A percentile compares a stretch with the other conserved stretches of the same genome.
These are phyloP conservation scores for Brachymystax lenok DNA, from an alignment of 2,797 vertebrate species.

Conservation along the genomic window DNA sequence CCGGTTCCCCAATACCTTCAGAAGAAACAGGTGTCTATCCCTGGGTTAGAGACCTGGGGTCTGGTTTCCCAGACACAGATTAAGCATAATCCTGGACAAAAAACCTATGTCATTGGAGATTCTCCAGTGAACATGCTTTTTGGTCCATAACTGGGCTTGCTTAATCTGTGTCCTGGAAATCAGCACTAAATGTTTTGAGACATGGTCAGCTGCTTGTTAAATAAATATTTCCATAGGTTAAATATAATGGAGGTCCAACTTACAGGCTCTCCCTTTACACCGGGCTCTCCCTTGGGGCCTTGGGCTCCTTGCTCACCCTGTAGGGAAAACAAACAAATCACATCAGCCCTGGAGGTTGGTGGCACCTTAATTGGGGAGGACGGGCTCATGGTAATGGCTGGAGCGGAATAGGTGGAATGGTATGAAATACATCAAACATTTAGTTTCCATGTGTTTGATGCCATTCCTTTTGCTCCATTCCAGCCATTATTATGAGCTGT, in stretches of 20 bases:
- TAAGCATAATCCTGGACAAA: background rate
- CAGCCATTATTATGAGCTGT: too few species aligned
- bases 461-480: too few species aligned
- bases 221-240: background rate
- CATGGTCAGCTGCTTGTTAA: background rate
- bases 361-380: too few species aligned
- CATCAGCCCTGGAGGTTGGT: background rate
- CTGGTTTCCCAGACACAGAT: background rate
- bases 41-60: background rate
- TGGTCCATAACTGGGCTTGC: background rate
- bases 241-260: slow-evolving; percentile 62
- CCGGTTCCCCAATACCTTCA: background rate
- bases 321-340: slow-evolving; percentile 26
- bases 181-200: background rate
- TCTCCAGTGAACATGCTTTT: background rate
- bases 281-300: slow-evolving; percentile 91
- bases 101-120: background rate
- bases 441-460: too few species aligned
- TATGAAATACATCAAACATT: too few species aligned
- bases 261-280: slow-evolving; percentile 92
- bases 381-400: too few species aligned
- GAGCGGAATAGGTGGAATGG: too few species aligned
- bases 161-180: background rate
- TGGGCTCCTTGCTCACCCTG: slow-evolving; percentile 89
- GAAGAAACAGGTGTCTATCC: background rate